Percentiles rank a stretch among this genome's conserved stretches.
phyloP scores from a whole-genome alignment of 2,888 invertebrate species.

The Apamea crenata region DNA sequence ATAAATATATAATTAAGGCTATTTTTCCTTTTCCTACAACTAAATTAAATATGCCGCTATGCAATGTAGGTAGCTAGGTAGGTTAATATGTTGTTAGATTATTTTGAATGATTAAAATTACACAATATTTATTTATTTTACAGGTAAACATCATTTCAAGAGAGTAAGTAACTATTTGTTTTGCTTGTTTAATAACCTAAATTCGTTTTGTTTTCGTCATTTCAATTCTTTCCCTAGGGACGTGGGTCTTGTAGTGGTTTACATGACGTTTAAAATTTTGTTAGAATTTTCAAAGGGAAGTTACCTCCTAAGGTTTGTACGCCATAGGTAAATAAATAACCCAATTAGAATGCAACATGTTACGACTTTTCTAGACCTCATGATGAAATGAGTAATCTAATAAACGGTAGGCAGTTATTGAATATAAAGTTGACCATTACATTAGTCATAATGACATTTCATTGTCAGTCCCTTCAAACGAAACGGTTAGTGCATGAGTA shows the following conservation, averaged over 20 bases:
- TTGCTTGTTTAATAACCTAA: constrained; percentile 17
- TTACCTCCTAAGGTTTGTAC: background rate
- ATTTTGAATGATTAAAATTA: constrained; percentile 9
- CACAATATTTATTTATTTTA: constrained; percentile 22
- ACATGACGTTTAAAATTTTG: background rate
- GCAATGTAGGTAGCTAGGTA: background rate
- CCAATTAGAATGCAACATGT: constrained; percentile 8
- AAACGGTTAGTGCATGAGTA: constrained; percentile 64
- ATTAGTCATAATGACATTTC: constrained; percentile 66
- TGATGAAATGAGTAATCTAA: constrained; percentile 49
- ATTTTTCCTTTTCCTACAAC: constrained; percentile 34
- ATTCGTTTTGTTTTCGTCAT: background rate
- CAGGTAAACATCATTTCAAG: constrained; percentile 20
- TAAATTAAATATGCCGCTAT: constrained; percentile 10
- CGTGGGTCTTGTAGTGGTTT: background rate
- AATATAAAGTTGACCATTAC: constrained; percentile 58
- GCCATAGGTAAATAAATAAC: constrained; percentile 2
- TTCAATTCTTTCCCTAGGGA: constrained; percentile 9
- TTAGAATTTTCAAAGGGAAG: background rate
- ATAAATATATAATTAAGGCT: constrained; percentile 15
- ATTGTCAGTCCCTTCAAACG: constrained; percentile 65
- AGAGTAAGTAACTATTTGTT: constrained; percentile 17
- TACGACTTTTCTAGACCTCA: constrained; percentile 50
- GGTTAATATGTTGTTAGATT: background rate
- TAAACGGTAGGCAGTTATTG: constrained; percentile 44